Evolutionary conservation across 2,113 vertebrate genomes (phyloP).

Genomic region (Cephalopholis sonnerati): DNA sequence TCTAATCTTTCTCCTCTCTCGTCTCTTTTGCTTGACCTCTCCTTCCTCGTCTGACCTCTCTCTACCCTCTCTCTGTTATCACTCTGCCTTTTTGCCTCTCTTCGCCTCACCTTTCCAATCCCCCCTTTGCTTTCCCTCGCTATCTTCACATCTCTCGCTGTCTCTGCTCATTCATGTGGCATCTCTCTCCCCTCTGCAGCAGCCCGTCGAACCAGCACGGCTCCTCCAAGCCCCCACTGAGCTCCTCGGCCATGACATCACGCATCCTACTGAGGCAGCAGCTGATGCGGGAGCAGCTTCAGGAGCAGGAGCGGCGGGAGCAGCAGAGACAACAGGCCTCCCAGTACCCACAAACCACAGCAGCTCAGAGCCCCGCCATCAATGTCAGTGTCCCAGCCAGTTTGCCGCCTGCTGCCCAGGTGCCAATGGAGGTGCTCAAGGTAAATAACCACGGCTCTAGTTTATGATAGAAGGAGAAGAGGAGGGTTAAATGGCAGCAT

Average conservation of each 20-base stretch:
- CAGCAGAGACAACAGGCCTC: conserved; percentile 93
- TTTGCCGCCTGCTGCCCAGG: conserved; percentile 89
- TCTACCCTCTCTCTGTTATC: conserved; percentile 42
- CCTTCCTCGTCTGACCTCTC: conserved; percentile 50
- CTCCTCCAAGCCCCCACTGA: conserved; percentile 95
- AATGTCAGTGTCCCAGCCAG: conserved; percentile 91
- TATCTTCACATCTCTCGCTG: conserved; percentile 7
- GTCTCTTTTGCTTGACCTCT: conserved; percentile 67
- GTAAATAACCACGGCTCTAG: conserved; percentile 77
- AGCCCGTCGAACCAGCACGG: conserved; percentile 92
- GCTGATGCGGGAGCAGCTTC: conserved; percentile 99
- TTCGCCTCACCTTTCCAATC: conserved; percentile 39
- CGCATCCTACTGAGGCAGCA: conserved; percentile 98
- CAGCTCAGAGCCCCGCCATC: conserved; percentile 94
- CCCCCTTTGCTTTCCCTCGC: not conserved
- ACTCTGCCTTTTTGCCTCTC: too few relatives aligned
- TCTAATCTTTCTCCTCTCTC: conserved; percentile 36
- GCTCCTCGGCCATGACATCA: conserved; percentile 95
- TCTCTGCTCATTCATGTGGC: conserved; percentile 29
- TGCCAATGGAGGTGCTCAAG: conserved; percentile 99
- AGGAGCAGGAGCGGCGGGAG: conserved; percentile 97
- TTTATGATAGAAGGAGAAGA: not conserved
- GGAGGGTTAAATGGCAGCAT: not conserved
- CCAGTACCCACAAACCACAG: conserved; percentile 85
- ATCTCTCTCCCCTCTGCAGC: conserved; percentile 56